Conservation (phyloP, 2,797 vertebrate species). For the Hyperoplus lanceolatus region DNA sequence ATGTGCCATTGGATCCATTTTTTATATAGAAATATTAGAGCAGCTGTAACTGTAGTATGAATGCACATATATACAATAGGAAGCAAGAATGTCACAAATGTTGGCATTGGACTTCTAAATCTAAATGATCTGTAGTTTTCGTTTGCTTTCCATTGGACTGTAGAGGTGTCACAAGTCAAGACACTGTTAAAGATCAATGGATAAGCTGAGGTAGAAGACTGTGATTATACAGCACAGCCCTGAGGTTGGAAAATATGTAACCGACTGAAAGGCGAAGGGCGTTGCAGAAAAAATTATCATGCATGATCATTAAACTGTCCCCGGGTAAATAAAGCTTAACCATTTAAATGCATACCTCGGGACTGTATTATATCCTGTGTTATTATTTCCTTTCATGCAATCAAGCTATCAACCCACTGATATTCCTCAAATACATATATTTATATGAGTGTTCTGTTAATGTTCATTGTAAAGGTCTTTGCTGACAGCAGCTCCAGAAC, state of each 20-base stretch:
- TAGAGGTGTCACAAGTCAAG: not conserved
- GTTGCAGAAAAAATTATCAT: conserved; percentile 17
- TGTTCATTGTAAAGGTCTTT: not conserved
- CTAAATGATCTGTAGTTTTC: not conserved
- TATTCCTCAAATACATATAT: no score
- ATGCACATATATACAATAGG: not conserved
- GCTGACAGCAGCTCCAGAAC: no score
- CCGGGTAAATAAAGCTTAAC: conserved; percentile 40
- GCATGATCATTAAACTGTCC: conserved; percentile 47
- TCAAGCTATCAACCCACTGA: not conserved
- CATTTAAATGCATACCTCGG: not conserved
- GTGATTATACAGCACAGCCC: not conserved
- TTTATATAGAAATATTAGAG: not conserved
- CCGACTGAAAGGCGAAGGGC: conserved; percentile 18
- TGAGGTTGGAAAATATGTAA: conserved; percentile 28
- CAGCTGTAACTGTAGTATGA: not conserved
- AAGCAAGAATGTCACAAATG: not conserved
- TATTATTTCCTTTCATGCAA: not conserved
- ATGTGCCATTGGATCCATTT: not conserved
- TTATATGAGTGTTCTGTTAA: not conserved
- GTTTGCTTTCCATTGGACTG: no score
- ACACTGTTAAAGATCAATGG: not conserved
- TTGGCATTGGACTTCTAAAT: not conserved
- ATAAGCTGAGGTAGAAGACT: not conserved
- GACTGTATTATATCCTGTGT: not conserved